These are phyloP conservation scores for Pollicipes pollicipes DNA, from an alignment of 1,140 invertebrate genomes.

Conservation along the genomic window DNA sequence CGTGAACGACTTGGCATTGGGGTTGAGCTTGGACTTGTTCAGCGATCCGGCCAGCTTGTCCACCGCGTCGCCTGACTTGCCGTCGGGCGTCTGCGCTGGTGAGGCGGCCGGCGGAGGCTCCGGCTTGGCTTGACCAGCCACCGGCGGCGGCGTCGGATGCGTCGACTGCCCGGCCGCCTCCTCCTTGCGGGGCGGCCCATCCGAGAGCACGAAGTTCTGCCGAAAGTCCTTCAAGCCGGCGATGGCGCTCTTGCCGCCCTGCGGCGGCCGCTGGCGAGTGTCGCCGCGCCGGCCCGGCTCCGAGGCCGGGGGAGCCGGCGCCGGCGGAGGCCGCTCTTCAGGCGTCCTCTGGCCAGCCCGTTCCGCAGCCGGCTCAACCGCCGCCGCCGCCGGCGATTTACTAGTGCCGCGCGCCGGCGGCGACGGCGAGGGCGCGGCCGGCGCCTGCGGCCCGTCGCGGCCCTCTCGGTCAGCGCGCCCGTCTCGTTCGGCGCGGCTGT, in stretches of 20 bases:
- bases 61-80: constrained; percentile 20
- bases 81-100: constrained; percentile 11
- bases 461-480: too few species aligned
- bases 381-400: constrained; percentile 11
- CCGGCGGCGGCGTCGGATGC: constrained; percentile 13
- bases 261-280: constrained; percentile 3
- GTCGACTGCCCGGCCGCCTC: constrained; percentile 5
- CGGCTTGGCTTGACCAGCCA: constrained; percentile 9
- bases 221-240: constrained; percentile 38
- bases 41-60: constrained; percentile 43
- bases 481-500: too few species aligned
- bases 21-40: constrained; percentile 65
- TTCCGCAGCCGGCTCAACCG: neutral
- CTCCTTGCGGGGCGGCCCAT: constrained; percentile 18
- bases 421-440: constrained; percentile 27
- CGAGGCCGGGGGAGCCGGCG: constrained; percentile 11
- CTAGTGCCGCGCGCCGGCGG: constrained; percentile 24
- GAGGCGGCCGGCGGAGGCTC: constrained; percentile 10
- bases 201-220: constrained; percentile 37
- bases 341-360: too few species aligned
- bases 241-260: constrained; percentile 30
- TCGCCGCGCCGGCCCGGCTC: constrained; percentile 8
- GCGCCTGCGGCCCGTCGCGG: constrained; percentile 14
- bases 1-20: constrained; percentile 65
- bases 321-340: constrained; percentile 13